Conservation (phyloP, 2,797 vertebrate genomes). For the Kryptopterus vitreolus region DNA sequence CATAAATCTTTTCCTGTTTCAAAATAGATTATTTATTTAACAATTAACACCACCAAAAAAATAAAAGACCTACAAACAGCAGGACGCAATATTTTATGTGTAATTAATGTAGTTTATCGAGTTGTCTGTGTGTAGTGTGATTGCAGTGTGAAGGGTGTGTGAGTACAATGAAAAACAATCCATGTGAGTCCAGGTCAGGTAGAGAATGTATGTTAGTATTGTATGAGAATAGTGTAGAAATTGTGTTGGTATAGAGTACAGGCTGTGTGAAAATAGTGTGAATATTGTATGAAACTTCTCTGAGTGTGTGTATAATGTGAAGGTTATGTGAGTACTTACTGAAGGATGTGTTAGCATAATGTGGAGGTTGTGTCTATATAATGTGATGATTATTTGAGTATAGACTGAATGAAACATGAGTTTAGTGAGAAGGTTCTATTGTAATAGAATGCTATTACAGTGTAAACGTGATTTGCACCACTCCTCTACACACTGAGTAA, state of each 20-base stretch:
- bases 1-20: neutral
- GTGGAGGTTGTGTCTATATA: neutral
- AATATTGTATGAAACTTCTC: no score
- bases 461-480: neutral
- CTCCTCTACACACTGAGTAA: neutral
- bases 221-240: no score
- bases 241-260: no score
- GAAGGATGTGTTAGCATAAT: neutral
- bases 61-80: no score
- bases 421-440: neutral
- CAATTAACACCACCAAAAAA: no score
- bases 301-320: neutral
- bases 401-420: no score
- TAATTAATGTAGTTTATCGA: neutral
- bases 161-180: neutral
- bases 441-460: neutral
- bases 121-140: neutral
- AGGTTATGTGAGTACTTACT: no score
- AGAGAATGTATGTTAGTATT: neutral
- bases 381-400: neutral
- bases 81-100: no score
- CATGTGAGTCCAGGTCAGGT: neutral
- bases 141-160: neutral
- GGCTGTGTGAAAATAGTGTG: no score
- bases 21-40: no score